These are phyloP conservation scores for Pissodes strobi DNA, from an alignment of 1,140 invertebrate species.

Conservation along the genomic window DNA sequence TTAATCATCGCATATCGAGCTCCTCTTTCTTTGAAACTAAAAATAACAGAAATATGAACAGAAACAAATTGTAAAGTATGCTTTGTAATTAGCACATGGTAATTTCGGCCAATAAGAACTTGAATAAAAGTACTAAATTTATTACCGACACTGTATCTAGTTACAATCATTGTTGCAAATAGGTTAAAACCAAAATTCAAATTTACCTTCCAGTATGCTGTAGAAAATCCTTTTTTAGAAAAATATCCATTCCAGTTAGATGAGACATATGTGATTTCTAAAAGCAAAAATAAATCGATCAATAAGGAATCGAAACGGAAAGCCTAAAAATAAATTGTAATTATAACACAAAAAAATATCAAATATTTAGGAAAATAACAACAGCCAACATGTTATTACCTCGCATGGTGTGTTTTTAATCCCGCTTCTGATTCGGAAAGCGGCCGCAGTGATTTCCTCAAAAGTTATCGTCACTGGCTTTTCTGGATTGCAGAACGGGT, in stretches of 20 bases:
- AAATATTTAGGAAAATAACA: too few species aligned
- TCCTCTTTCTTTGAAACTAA: slow-evolving; percentile 90
- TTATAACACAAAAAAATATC: too few species aligned
- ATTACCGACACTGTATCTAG: too few species aligned
- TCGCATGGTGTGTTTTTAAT: slow-evolving; percentile 83
- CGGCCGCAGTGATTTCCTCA: slow-evolving; percentile 87
- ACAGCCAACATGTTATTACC: too few species aligned
- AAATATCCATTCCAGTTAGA: slow-evolving; percentile 81
- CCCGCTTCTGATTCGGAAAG: slow-evolving; percentile 84
- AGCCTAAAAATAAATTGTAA: too few species aligned
- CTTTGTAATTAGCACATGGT: not conserved
- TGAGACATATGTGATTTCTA: slow-evolving; percentile 80
- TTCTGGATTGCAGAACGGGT: slow-evolving; percentile 78
- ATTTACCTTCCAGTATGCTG: slow-evolving; percentile 86
- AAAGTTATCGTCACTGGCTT: slow-evolving; percentile 77
- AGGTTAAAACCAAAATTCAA: too few species aligned
- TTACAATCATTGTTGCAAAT: too few species aligned
- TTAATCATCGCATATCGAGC: slow-evolving; percentile 83
- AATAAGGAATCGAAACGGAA: too few species aligned
- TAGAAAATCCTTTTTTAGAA: slow-evolving; percentile 91
- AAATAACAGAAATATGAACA: slow-evolving; percentile 3
- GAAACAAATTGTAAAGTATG: too few species aligned
- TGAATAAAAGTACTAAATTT: not conserved
- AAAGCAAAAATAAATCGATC: slow-evolving; percentile 47
- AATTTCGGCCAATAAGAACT: too few species aligned